Percentiles rank a stretch among this genome's conserved stretches.
These are phyloP conservation scores for Caradrina clavipalpis DNA, from an alignment of 2,888 invertebrate genomes.

Conservation along the genomic window DNA sequence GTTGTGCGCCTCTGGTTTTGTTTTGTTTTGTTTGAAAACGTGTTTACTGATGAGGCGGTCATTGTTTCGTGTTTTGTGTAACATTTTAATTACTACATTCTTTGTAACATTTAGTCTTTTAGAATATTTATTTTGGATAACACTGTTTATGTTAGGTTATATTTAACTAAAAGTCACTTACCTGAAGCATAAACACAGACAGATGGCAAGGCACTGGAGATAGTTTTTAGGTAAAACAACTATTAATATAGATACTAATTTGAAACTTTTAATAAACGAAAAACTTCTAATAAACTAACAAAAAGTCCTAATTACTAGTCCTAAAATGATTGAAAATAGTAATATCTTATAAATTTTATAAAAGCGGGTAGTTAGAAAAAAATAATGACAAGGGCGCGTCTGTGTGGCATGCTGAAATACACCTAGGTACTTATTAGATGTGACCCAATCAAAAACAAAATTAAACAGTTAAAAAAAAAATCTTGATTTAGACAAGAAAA, in stretches of 20 bases:
- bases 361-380: background rate
- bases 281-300: no score
- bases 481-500: no score
- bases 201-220: no score
- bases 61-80: slow-evolving; percentile 4
- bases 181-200: no score
- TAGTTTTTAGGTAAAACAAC: background rate
- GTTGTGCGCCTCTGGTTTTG: slow-evolving; percentile 44
- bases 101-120: background rate
- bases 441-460: no score
- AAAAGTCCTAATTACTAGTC: background rate
- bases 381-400: background rate
- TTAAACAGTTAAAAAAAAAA: background rate
- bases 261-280: no score
- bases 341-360: background rate
- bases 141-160: background rate
- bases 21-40: slow-evolving; percentile 50
- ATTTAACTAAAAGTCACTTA: no score
- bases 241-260: background rate
- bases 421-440: no score
- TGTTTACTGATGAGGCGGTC: slow-evolving; percentile 17
- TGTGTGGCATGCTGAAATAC: background rate
- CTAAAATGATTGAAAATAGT: background rate
- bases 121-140: no score
- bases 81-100: background rate